Base-by-base conservation (phyloP, 2,888 invertebrate genomes). In the Augiades crinisus region DNA sequence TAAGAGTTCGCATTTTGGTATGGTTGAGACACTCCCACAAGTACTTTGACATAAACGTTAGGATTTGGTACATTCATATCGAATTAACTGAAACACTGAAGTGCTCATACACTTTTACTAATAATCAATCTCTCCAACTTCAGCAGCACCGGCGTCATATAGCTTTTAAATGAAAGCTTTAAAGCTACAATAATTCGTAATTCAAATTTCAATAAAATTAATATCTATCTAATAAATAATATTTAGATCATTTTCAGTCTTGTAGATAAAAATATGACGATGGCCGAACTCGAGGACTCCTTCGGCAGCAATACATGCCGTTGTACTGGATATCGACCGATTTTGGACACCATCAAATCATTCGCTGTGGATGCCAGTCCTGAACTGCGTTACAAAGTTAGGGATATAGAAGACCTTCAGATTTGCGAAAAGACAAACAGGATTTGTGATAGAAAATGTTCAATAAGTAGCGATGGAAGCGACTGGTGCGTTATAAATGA, bases 291-390 rank as follows among this genome's bases (percentile, higher is more conserved):
- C 17, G 95, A 95, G 67, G 92, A 93, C 59, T 91, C 93, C 0
- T 94, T 95, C 58, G 95, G 94, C 17, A 92, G 94, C 53, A 95
- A 95, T 65, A 93, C 95, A 3, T 96, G 96, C 58, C 91, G 96
- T 5, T 96, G 95, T 66, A 96, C 95, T 0, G 95, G 95, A 0
- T 95, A 94, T 70, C 86, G 95, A 0, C 92, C 95, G 0, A 95
- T 96, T 54, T 68, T 95, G 54, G 95, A 95, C 67, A 92, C 94
- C 1, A 93, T 95, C 76, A 95, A 95, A 69, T 92, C 94, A 0
- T 93, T 94, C 58, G 94, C 93, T 0, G 73, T 71, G 0, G 93
- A 94, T 65, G 91, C 92, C 4, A 80, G 90, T 4, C 83, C 91
- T n/a, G 68, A 85, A 43, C 72, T 93, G 5, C 77, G 77, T 1